Percentiles rank a stretch among this genome's conserved stretches.
Conservation (phyloP, 2,113 vertebrate species). For the Xiphophorus maculatus region DNA sequence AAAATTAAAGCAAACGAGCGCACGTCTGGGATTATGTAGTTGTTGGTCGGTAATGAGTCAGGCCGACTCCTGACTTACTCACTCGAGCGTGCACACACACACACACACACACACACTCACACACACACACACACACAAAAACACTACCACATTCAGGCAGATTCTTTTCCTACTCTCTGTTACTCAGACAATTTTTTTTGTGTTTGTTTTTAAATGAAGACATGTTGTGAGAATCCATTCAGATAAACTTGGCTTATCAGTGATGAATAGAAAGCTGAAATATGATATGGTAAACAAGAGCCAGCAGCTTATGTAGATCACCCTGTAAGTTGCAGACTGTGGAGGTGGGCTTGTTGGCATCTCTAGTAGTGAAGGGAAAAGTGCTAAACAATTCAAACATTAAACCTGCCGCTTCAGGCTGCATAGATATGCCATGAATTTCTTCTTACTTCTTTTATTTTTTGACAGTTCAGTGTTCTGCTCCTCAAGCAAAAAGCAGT, state of each 20-base stretch:
- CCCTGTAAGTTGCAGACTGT: neutral
- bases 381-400: neutral
- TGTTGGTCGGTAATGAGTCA: slow-evolving; percentile 41
- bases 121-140: neutral
- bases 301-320: neutral
- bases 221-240: neutral
- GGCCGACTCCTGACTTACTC: neutral
- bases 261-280: neutral
- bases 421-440: neutral
- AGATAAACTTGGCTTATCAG: slow-evolving; percentile 2
- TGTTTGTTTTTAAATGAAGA: no score
- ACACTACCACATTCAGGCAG: neutral
- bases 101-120: no score
- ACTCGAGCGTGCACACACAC: no score
- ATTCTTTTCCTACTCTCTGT: neutral
- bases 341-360: neutral
- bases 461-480: neutral
- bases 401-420: neutral
- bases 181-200: neutral
- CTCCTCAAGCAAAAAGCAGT: neutral
- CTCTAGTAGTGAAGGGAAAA: neutral
- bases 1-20: slow-evolving; percentile 36
- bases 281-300: neutral
- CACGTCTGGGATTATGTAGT: slow-evolving; percentile 43
- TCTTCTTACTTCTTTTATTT: neutral